These are phyloP conservation scores for Nymphalis urticae DNA, from an alignment of 2,888 invertebrate genomes.

Conservation along the genomic window DNA sequence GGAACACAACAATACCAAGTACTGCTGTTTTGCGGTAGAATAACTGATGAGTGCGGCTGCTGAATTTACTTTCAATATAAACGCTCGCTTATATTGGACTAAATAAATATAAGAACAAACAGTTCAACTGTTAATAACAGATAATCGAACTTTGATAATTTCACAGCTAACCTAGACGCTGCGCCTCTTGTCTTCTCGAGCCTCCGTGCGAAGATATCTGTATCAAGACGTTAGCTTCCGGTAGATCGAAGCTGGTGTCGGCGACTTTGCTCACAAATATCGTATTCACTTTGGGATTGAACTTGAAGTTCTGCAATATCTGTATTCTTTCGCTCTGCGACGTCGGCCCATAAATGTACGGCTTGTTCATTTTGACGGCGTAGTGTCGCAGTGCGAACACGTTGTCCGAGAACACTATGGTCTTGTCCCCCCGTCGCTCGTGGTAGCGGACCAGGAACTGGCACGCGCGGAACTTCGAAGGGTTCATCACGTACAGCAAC, in stretches of 20 bases:
- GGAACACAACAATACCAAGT: too few relatives aligned
- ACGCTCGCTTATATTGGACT: too few relatives aligned
- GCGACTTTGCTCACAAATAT: constrained; percentile 99
- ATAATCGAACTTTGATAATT: neutral
- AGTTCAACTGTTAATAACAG: too few relatives aligned
- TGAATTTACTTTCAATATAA: too few relatives aligned
- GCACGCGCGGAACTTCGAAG: constrained; percentile 97
- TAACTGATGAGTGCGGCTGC: too few relatives aligned
- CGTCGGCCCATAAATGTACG: constrained; percentile 99
- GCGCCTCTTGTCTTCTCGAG: constrained; percentile 98
- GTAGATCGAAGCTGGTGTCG: constrained; percentile 99
- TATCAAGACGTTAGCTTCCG: constrained; percentile 99
- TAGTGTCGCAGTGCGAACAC: constrained; percentile 99
- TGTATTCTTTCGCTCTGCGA: constrained; percentile 97
- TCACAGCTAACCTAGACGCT: constrained; percentile 88
- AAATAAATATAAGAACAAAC: too few relatives aligned
- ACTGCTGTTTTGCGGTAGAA: too few relatives aligned
- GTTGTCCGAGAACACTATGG: constrained; percentile 99
- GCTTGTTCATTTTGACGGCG: constrained; percentile 98
- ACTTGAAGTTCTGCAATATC: constrained; percentile 99
- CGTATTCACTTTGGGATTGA: constrained; percentile 98
- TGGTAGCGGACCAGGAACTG: constrained; percentile 96
- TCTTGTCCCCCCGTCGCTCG: constrained; percentile 98
- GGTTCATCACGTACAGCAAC: constrained; percentile 99
- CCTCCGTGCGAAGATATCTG: constrained; percentile 99